Evolutionary conservation across 2,888 invertebrate species (phyloP), one percentile per base, ranked within the genome.

Genomic region (Scaptomyza reducta): DNA sequence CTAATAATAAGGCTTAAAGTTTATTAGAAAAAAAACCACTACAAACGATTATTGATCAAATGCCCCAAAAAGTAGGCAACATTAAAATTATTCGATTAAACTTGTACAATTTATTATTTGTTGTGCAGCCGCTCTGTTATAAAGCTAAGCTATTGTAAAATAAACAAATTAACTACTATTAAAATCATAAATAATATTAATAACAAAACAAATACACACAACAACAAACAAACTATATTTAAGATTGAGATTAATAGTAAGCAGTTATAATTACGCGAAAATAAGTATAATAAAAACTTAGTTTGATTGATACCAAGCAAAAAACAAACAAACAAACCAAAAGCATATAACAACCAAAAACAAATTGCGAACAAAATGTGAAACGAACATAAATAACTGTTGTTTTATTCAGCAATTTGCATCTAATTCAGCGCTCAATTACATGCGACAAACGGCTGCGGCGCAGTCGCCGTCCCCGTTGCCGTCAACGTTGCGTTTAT

Each of bases 361-460:
- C 49, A 62, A 66, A 77, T 47, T 55, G 68, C 62, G 13, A 70
- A 54, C 67, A 67, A 72, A 72, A 60, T 54, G 66, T 31, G 53
- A 64, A 78, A 71, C 69, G 68, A 78, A 73, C 74, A 80, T 83
- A 85, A 85, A 83, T 85, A 83, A 83, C 79, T 69, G 81, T 77
- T 83, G 79, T 79, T 83, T 83, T 79, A 79, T 79, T 83, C 60
- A 74, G 70, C 81, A 79, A 82, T 83, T 83, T 83, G 74, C 85
- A 83, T 85, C 82, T 78, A 82, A 83, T 82, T 80, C 70, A 65
- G 59, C 82, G 71, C 76, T 85, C 85, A 72, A 84, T 84, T 84
- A 79, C 78, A 80, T 55, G 66, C 82, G 41, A 54, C 66, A 50
- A 40, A 38, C 31, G 42, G 14, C 70, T 46, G 47, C 57, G 40